phyloP scores from a whole-genome alignment of 2,113 vertebrate genomes.

The Megaceryle maxima region DNA sequence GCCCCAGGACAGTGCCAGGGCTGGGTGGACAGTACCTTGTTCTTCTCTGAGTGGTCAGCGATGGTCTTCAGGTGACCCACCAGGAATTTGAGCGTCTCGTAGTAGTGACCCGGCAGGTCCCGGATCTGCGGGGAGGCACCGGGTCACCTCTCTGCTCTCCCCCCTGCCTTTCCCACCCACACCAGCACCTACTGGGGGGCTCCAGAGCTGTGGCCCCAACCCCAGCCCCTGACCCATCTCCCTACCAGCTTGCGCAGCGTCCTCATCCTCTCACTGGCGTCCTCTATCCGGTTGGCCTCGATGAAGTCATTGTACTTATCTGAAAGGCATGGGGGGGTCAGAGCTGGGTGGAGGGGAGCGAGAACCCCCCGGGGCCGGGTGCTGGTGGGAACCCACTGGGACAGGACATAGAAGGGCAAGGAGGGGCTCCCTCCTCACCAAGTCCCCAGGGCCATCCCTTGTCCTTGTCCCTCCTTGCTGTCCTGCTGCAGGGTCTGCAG shows the following conservation, averaged over 20 bases:
- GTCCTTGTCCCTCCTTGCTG: background rate
- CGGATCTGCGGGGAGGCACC: constrained; percentile 77
- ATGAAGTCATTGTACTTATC: constrained; percentile 98
- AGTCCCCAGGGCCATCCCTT: no score
- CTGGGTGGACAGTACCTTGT: constrained; percentile 78
- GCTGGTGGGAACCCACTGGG: background rate
- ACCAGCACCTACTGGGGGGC: accelerated
- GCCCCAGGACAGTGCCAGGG: background rate
- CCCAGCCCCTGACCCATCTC: background rate
- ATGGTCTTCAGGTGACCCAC: constrained; percentile 93
- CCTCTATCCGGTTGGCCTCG: constrained; percentile 92
- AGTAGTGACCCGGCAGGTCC: constrained; percentile 92
- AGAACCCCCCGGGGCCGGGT: background rate
- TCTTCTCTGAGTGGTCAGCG: constrained; percentile 91
- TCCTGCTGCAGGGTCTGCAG: background rate
- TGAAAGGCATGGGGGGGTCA: constrained; percentile 22
- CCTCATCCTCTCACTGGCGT: constrained; percentile 88
- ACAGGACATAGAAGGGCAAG: background rate
- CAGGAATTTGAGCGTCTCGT: constrained; percentile 94
- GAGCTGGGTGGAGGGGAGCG: accelerated
- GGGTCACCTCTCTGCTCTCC: background rate
- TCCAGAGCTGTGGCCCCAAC: background rate
- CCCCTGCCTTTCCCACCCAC: background rate
- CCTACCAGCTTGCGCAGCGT: constrained; percentile 91
- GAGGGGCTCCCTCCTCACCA: background rate